These are phyloP conservation scores for Pardosa pseudoannulata DNA, from an alignment of 2,888 invertebrate species.

Conservation along the genomic window DNA sequence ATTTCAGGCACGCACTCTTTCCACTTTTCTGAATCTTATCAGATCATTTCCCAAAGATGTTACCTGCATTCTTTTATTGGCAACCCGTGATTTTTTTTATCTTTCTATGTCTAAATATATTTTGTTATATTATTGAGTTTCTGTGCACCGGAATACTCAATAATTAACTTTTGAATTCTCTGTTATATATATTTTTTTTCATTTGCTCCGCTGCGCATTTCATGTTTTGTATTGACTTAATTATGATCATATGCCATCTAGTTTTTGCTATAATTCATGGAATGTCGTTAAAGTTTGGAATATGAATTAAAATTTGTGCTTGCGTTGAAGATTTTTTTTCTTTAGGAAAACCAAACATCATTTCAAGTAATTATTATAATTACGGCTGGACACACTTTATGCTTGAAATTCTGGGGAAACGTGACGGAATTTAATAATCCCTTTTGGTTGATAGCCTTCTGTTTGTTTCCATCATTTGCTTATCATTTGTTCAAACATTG, in stretches of 20 bases:
- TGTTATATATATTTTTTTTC: not conserved
- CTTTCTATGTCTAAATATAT: not conserved
- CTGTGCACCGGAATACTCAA: not conserved
- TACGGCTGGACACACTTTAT: no score
- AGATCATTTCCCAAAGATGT: not conserved
- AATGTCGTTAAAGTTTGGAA: no score
- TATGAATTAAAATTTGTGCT: no score
- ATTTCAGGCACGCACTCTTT: conserved; percentile 51
- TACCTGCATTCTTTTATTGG: conserved; percentile 12
- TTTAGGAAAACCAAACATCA: no score
- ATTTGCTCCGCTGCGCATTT: not conserved
- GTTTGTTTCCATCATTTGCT: no score
- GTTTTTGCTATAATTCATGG: not conserved
- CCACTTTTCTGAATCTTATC: conserved; percentile 25
- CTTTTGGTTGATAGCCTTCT: no score
- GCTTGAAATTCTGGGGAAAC: no score
- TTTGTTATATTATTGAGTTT: not conserved
- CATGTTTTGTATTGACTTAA: not conserved
- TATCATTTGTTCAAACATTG: no score
- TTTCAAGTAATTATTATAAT: no score
- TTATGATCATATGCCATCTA: not conserved
- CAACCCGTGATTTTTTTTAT: not conserved
- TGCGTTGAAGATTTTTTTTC: no score
- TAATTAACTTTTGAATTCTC: not conserved
- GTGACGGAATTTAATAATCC: no score